Conservation (phyloP, 2,797 vertebrate genomes). For the Chromis chromis region DNA sequence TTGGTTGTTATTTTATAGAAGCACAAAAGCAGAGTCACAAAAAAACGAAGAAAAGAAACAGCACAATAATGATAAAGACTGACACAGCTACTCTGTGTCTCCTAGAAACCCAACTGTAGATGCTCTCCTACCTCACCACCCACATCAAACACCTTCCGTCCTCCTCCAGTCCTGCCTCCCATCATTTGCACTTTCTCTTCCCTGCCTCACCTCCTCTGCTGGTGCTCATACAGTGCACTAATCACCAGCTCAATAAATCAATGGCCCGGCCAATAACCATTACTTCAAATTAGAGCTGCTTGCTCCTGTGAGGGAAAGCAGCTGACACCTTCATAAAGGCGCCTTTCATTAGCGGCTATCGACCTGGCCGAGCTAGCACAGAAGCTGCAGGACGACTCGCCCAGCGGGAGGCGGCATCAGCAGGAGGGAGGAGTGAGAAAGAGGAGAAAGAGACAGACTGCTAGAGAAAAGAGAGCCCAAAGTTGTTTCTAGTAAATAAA, state of each 20-base stretch:
- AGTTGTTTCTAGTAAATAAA: conserved; percentile 77
- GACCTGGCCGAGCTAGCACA: conserved; percentile 63
- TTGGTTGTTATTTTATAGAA: too few species aligned
- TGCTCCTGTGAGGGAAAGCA: conserved; percentile 68
- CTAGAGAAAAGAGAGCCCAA: conserved; percentile 50
- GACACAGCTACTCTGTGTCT: conserved; percentile 26
- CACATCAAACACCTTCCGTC: conserved; percentile 15
- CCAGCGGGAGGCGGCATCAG: conserved; percentile 31
- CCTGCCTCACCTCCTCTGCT: conserved; percentile 4
- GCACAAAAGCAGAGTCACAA: too few species aligned
- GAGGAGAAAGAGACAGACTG: conserved; percentile 41
- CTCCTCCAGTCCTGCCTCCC: neutral
- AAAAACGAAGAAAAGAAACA: neutral
- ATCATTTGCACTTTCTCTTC: conserved; percentile 13
- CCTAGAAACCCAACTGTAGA: conserved; percentile 19
- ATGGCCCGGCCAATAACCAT: conserved; percentile 73
- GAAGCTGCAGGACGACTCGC: conserved; percentile 51
- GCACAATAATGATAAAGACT: conserved; percentile 3
- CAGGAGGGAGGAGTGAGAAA: neutral
- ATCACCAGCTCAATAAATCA: conserved; percentile 77
- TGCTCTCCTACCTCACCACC: conserved; percentile 1
- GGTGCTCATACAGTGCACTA: conserved; percentile 69
- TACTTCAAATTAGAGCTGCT: conserved; percentile 77
- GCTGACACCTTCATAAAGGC: conserved; percentile 82
- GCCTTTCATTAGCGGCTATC: conserved; percentile 79